phyloP scores from a whole-genome alignment of 2,888 invertebrate genomes.

The Drosophila monieri region DNA sequence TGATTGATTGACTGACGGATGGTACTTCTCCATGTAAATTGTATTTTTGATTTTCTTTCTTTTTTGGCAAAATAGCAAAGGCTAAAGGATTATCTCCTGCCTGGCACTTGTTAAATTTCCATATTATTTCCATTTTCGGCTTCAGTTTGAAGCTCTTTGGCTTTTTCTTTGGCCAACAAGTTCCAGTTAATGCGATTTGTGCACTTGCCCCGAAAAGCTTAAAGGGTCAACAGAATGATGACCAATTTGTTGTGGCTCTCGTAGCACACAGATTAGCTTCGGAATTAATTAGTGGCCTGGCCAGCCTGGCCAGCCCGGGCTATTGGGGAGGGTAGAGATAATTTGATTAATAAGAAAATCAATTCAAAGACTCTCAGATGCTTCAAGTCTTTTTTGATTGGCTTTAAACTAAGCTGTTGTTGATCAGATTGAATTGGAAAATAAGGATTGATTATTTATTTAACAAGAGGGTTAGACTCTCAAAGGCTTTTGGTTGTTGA shows the following conservation, averaged over 20 bases:
- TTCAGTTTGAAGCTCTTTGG: slow-evolving; percentile 1
- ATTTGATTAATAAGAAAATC: neutral
- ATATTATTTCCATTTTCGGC: slow-evolving; percentile 26
- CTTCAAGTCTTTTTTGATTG: neutral
- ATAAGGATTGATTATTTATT: neutral
- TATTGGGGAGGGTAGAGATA: neutral
- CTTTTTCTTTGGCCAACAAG: neutral
- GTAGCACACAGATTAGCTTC: neutral
- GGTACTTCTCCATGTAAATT: too few relatives aligned
- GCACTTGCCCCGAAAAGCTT: neutral
- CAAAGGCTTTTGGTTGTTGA: too few relatives aligned
- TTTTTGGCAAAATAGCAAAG: too few relatives aligned
- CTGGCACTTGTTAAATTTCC: slow-evolving; percentile 8
- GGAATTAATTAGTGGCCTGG: neutral
- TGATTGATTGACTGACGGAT: neutral
- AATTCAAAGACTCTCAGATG: neutral
- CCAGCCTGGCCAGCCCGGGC: neutral
- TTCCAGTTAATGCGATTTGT: slow-evolving; percentile 22
- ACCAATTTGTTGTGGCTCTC: neutral
- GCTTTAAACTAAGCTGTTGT: neutral
- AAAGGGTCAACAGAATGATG: neutral
- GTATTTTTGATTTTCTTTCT: too few relatives aligned
- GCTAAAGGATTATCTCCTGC: too few relatives aligned
- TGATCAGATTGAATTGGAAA: neutral
- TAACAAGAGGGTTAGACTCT: too few relatives aligned